Conservation (phyloP, 2,888 invertebrate species). For the Sphinx pinastri region DNA sequence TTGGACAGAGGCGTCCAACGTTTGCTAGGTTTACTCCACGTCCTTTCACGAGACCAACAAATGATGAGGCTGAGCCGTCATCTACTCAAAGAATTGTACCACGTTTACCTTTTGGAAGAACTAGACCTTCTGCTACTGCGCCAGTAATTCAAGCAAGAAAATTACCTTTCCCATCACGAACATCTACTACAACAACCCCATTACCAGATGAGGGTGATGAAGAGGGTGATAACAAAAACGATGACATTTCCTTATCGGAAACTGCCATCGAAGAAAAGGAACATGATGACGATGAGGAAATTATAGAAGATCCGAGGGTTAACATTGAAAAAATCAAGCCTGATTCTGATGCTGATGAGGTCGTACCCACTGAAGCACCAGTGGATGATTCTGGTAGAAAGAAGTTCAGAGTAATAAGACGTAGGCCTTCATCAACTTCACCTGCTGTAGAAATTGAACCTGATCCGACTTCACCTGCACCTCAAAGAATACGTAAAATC, state of each 20-base stretch:
- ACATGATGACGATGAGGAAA: slow-evolving; percentile 58
- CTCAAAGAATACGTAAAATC: slow-evolving; percentile 67
- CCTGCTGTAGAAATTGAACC: slow-evolving; percentile 41
- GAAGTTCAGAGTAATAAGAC: slow-evolving; percentile 68
- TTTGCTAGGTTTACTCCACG: slow-evolving; percentile 75
- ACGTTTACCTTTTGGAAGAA: slow-evolving; percentile 63
- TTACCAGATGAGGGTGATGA: slow-evolving; percentile 52
- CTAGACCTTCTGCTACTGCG: slow-evolving; percentile 48
- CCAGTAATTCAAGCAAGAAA: slow-evolving; percentile 58
- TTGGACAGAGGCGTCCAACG: slow-evolving; percentile 59
- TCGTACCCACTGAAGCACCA: slow-evolving; percentile 56
- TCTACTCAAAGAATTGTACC: slow-evolving; percentile 53
- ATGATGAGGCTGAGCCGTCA: slow-evolving; percentile 44
- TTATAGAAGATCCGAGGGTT: slow-evolving; percentile 47
- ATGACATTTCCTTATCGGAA: slow-evolving; percentile 78
- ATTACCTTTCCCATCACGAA: slow-evolving; percentile 61
- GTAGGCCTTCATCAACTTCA: slow-evolving; percentile 62
- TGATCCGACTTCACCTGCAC: slow-evolving; percentile 41
- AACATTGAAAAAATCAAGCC: slow-evolving; percentile 61
- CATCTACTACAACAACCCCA: slow-evolving; percentile 56
- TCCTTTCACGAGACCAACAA: slow-evolving; percentile 63
- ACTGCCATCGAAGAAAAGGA: slow-evolving; percentile 78
- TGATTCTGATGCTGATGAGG: slow-evolving; percentile 43
- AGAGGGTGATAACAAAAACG: slow-evolving; percentile 63
- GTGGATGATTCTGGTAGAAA: slow-evolving; percentile 65